Evolutionary conservation across 2,888 invertebrate species (phyloP), one percentile per base, ranked within the genome.

Genomic region (Hedychridium roseum): DNA sequence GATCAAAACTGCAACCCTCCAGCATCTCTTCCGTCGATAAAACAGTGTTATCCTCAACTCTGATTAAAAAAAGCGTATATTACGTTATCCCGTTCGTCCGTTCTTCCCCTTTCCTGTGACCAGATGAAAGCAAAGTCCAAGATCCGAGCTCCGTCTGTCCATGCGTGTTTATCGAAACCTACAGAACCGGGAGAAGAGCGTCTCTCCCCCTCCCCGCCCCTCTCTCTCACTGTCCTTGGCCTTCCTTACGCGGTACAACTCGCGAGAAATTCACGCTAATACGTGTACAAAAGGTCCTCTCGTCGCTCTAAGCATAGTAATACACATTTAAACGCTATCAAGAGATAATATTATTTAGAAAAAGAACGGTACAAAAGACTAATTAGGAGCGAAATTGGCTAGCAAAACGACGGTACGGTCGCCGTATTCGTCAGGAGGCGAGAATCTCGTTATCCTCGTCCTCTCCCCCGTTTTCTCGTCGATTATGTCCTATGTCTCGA

Each of bases 371-470:
- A 73, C 67, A 73, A 60, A 73, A 71, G 72, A 68, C 70, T 60
- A 67, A 60, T 45, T 57, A 71, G 66, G 70, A 73, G 72, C 68
- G n/a, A 68, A 74, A 73, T 74, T 74, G 71, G 72, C 73, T 74
- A 74, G 64, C 63, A 60, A n/a, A n/a, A 65, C 54, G 50, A 48
- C 57, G 42, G 47, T 50, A 47, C 41, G 42, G 41, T 47, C n/a
- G n/a, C n/a, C n/a, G n/a, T n/a, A n/a, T n/a, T n/a, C n/a, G n/a
- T n/a, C n/a, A n/a, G 7, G 17, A 35, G 17, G 35, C 7, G 15
- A 5, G 5, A 35, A 16, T 35, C 2, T 9, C 35, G n/a, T n/a
- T n/a, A 35, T 35, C 11, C 37, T 21, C 11, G 9, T 14, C 23
- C n/a, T 27, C 36, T 6, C 16, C 23, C 17, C 12, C 46, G 30